Evolutionary conservation across 2,888 invertebrate genomes (phyloP).

Genomic region (Saturnia japonica): DNA sequence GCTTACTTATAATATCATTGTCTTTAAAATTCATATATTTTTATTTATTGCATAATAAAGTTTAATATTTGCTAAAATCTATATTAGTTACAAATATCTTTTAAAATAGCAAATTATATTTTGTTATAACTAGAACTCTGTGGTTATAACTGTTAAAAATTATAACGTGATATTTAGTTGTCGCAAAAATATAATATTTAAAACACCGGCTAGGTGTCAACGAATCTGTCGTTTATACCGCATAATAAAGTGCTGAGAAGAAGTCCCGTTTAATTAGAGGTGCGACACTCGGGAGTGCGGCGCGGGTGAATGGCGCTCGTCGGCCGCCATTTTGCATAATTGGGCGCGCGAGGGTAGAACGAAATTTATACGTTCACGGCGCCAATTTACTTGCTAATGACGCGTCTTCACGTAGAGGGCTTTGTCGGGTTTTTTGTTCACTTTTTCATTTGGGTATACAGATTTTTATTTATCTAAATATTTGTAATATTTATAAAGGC

Average conservation of each 20-base stretch:
- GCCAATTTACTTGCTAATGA: constrained; percentile 82
- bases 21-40: too few species aligned
- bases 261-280: constrained; percentile 80
- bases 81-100: too few species aligned
- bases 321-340: constrained; percentile 81
- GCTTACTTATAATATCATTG: too few species aligned
- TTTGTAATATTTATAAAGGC: background rate
- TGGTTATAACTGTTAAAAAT: background rate
- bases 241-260: constrained; percentile 80
- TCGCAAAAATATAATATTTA: constrained; percentile 14
- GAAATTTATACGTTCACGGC: constrained; percentile 78
- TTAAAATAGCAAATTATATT: too few species aligned
- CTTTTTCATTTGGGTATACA: constrained; percentile 35
- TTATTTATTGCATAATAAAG: too few species aligned
- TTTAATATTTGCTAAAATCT: too few species aligned
- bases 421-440: constrained; percentile 56
- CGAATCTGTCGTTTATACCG: constrained; percentile 71
- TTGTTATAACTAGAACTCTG: background rate
- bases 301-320: constrained; percentile 76
- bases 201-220: constrained; percentile 48
- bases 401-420: constrained; percentile 67
- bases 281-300: constrained; percentile 75
- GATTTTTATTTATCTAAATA: constrained; percentile 1
- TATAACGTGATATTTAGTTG: constrained; percentile 7
- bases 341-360: constrained; percentile 75